Evolutionary conservation across 2,797 vertebrate genomes (phyloP), one percentile per base, ranked within the genome.

Genomic region (Eulemur rubriventer): DNA sequence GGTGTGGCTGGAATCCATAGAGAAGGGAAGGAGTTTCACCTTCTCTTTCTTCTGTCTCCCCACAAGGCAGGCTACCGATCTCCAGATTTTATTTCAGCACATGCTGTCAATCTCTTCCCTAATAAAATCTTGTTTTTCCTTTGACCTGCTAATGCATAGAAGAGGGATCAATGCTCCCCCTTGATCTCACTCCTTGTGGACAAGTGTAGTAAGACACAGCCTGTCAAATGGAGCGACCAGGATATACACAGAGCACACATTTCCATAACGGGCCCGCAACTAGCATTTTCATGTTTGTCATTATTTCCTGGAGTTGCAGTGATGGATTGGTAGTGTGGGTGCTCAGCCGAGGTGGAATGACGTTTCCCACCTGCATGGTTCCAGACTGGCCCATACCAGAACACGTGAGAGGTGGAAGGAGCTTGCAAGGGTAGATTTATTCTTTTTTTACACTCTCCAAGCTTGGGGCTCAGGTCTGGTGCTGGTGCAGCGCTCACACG

Each of bases 41-140:
- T 61, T 86, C 43, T 46, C 43, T 46, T 46, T 96, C 76, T 94
- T 95, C 84, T 94, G 57, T 89, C 87, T 96, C 41, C 86, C 57
- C 20, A 4, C 35, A 93, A 94, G 81, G 43, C 26, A 92, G 76
- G 4, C 75, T 7, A 24, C 4, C 4, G 18, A 46, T 20, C 17
- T 33, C 28, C 11, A 30, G 33, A 18, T 80, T 92, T 79, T 12
- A 75, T 67, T 92, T 89, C 14, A 33, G 55, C 22, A 18, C 38
- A 11, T 72, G 17, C 61, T 63, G 33, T 59, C 69, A 35, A 20
- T 38, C 24, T 93, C 48, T 80, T 76, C 55, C 20, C n/a, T 87
- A 28, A 30, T 43, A 75, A 91, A 48, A 78, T 55, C 33, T n/a
- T 87, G 18, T 65, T 35, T 80, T 67, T 33, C n/a, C 55, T 75